Conservation (phyloP, 2,113 vertebrate genomes). For the Indicator maculatus region DNA sequence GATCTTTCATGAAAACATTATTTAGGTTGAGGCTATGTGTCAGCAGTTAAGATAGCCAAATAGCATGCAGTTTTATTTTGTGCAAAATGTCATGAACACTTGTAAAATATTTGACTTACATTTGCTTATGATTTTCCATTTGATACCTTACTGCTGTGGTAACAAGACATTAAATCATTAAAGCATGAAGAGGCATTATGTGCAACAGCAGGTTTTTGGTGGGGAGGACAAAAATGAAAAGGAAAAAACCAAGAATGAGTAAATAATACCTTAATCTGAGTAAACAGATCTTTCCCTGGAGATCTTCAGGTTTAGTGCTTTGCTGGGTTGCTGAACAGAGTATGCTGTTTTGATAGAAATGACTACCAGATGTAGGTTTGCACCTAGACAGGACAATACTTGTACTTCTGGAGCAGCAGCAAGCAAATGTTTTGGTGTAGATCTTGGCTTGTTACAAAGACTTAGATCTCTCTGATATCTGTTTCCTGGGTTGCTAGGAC, state of each 20-base stretch:
- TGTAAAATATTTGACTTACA: background rate
- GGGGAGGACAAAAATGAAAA: accelerated
- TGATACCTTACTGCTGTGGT: background rate
- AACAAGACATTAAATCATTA: background rate
- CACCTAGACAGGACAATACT: background rate
- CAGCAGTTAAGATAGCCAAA: background rate
- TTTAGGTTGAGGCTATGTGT: background rate
- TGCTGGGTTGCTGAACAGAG: background rate
- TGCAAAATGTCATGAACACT: background rate
- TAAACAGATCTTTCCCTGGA: background rate
- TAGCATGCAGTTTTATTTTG: background rate
- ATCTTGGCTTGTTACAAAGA: background rate
- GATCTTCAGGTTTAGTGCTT: background rate
- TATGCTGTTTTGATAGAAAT: background rate
- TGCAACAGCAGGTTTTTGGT: background rate
- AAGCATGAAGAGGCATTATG: background rate
- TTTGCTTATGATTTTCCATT: background rate
- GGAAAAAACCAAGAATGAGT: background rate
- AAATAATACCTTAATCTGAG: background rate
- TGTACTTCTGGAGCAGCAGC: background rate
- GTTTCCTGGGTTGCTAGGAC: slow-evolving; percentile 32
- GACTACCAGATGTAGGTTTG: background rate
- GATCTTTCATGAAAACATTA: background rate
- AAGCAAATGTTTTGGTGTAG: background rate
- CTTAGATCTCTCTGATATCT: background rate